Percentiles rank a stretch among this genome's conserved stretches.
phyloP scores from a whole-genome alignment of 2,888 invertebrate genomes.

The Sericinus montela region DNA sequence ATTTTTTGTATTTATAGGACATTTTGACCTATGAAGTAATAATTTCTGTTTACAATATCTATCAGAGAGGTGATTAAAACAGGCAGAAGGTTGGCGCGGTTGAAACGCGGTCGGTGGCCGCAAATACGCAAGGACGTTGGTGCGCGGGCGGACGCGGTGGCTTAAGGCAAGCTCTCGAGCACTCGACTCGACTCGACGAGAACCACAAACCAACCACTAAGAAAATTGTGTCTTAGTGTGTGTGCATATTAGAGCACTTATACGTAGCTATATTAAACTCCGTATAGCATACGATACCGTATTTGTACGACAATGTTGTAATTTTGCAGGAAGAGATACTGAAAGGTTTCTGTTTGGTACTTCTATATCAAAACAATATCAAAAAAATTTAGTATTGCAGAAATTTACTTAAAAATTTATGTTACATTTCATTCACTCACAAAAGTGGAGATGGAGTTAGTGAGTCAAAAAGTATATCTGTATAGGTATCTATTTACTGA shows the following conservation, averaged over 20 bases:
- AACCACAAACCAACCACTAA: neutral
- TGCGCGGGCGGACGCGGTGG: conserved; percentile 58
- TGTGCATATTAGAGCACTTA: conserved; percentile 24
- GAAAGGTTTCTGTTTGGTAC: conserved; percentile 34
- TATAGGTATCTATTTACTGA: too few species aligned
- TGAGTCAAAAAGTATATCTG: too few species aligned
- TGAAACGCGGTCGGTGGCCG: conserved; percentile 64
- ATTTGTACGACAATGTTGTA: conserved; percentile 22
- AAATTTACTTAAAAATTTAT: too few species aligned
- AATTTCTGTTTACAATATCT: conserved; percentile 15
- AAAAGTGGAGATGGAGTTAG: too few species aligned
- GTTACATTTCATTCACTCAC: too few species aligned
- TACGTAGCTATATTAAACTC: neutral
- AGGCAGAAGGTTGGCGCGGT: conserved; percentile 26
- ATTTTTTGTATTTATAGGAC: too few species aligned
- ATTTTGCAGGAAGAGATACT: conserved; percentile 41
- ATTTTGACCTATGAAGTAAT: conserved; percentile 1
- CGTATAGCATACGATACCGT: neutral
- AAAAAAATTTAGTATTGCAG: too few species aligned
- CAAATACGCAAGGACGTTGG: conserved; percentile 79
- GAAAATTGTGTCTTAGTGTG: conserved; percentile 24
- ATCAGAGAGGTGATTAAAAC: conserved; percentile 10
- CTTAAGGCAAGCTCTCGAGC: conserved; percentile 46
- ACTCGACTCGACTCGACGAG: conserved; percentile 20
- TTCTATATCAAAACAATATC: neutral